A percentile compares a stretch with the other conserved stretches of the same genome.
phyloP scores from a whole-genome alignment of 30 jellyfish, hydroid and myxozoan species.

The Aurelia sp. region DNA sequence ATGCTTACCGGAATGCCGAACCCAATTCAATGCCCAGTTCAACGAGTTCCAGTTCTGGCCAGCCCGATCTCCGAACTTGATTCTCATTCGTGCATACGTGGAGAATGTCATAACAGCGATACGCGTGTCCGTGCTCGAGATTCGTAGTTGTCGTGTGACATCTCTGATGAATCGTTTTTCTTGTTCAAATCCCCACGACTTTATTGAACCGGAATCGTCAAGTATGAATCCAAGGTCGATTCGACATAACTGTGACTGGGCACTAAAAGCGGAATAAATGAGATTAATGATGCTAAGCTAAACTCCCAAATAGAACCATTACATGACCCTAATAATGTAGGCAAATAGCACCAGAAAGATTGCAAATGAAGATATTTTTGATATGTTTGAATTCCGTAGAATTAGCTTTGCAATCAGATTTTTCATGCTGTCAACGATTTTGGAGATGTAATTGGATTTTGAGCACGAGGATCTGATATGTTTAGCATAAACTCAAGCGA shows the following conservation, averaged over 20 bases:
- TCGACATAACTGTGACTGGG: constrained; percentile 46
- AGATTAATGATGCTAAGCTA: too few species aligned
- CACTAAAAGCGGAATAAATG: constrained; percentile 6
- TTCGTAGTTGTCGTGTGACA: constrained; percentile 59
- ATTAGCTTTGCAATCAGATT: too few species aligned
- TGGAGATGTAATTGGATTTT: too few species aligned
- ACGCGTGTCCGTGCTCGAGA: constrained; percentile 53
- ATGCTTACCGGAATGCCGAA: constrained; percentile 55
- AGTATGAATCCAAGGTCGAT: constrained; percentile 79
- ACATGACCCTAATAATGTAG: too few species aligned
- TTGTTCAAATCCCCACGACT: constrained; percentile 56
- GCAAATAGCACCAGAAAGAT: too few species aligned
- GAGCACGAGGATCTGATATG: too few species aligned
- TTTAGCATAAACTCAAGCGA: too few species aligned
- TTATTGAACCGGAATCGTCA: constrained; percentile 79
- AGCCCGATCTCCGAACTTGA: constrained; percentile 62
- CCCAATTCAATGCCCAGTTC: constrained; percentile 44
- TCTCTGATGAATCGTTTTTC: constrained; percentile 68
- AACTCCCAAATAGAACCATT: too few species aligned
- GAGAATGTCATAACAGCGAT: constrained; percentile 85
- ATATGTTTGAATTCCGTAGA: too few species aligned
- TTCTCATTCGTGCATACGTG: constrained; percentile 65
- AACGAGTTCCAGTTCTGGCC: constrained; percentile 63
- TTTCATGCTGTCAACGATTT: too few species aligned
- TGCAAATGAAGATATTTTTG: too few species aligned